Evolutionary conservation across 2,113 vertebrate genomes (phyloP).

Genomic region (Tiliqua scincoides): DNA sequence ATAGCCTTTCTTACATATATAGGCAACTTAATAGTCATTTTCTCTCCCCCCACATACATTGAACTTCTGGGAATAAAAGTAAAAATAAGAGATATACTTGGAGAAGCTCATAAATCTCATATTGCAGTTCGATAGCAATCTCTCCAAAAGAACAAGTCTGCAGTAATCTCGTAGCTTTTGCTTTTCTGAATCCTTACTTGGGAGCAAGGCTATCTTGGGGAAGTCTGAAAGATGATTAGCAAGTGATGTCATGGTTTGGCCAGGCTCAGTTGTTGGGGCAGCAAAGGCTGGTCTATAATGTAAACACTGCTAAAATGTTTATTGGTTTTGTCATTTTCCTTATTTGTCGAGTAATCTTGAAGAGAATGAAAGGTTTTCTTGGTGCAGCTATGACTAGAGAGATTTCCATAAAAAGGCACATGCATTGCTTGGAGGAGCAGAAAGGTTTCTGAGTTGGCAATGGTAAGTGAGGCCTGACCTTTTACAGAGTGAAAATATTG

Average conservation of each 20-base stretch:
- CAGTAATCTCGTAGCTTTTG: neutral
- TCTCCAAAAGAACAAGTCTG: rapidly evolving
- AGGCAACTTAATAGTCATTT: rapidly evolving
- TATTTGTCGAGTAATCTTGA: constrained; percentile 77
- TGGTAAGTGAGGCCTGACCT: constrained; percentile 57
- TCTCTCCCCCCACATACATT: neutral
- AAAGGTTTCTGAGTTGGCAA: constrained; percentile 76
- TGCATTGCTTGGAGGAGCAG: constrained; percentile 67
- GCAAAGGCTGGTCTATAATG: constrained; percentile 57
- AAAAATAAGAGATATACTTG: neutral
- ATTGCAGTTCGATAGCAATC: rapidly evolving
- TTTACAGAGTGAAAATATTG: constrained; percentile 67
- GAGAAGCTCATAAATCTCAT: neutral
- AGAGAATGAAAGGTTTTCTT: constrained; percentile 69
- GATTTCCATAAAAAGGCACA: constrained; percentile 87
- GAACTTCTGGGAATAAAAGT: neutral
- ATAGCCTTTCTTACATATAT: rapidly evolving
- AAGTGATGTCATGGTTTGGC: constrained; percentile 71
- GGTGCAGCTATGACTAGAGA: constrained; percentile 62
- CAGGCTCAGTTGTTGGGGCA: constrained; percentile 49
- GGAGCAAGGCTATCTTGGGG: constrained; percentile 44
- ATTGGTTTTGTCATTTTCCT: constrained; percentile 70
- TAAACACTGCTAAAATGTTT: constrained; percentile 74
- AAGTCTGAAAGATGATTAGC: constrained; percentile 49
- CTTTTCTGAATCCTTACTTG: constrained; percentile 71